These are phyloP conservation scores for Agonopterix arenella DNA, from an alignment of 2,888 invertebrate species.

Conservation along the genomic window DNA sequence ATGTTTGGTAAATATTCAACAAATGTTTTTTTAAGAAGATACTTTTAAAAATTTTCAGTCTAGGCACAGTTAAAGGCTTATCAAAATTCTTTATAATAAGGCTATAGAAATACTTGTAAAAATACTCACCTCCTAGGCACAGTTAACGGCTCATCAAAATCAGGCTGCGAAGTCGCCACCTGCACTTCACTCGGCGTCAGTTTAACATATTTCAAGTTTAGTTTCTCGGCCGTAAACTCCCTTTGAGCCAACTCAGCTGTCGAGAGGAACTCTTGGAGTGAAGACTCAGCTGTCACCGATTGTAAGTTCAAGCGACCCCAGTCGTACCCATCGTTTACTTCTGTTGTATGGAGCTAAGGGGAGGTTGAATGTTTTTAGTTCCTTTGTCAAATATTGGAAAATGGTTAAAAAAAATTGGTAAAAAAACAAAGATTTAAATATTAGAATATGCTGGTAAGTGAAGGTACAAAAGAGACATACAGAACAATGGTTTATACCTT, in stretches of 20 bases:
- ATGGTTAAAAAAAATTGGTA: too few relatives aligned
- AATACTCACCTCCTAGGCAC: constrained; percentile 84
- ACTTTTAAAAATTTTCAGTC: too few relatives aligned
- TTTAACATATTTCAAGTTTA: constrained; percentile 82
- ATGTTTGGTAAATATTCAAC: too few relatives aligned
- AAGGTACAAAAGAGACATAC: too few relatives aligned
- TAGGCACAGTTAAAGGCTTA: too few relatives aligned
- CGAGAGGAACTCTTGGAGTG: constrained; percentile 96
- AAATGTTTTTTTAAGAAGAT: too few relatives aligned
- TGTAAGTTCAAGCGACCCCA: constrained; percentile 93
- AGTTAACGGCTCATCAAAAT: constrained; percentile 64
- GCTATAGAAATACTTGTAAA: not conserved
- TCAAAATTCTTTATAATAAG: not conserved
- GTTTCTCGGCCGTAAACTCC: constrained; percentile 94
- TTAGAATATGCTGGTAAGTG: too few relatives aligned
- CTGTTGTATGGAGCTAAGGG: constrained; percentile 87
- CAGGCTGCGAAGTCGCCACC: constrained; percentile 55
- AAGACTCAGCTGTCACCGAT: constrained; percentile 97
- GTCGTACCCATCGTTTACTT: constrained; percentile 92
- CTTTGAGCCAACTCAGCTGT: constrained; percentile 96
- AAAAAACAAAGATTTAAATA: too few relatives aligned
- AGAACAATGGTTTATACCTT: too few relatives aligned
- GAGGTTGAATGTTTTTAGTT: too few relatives aligned
- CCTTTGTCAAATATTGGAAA: not conserved
- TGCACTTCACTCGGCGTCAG: constrained; percentile 54